These are phyloP conservation scores for Gymnodraco acuticeps DNA, from an alignment of 2,797 vertebrate species.

Conservation along the genomic window DNA sequence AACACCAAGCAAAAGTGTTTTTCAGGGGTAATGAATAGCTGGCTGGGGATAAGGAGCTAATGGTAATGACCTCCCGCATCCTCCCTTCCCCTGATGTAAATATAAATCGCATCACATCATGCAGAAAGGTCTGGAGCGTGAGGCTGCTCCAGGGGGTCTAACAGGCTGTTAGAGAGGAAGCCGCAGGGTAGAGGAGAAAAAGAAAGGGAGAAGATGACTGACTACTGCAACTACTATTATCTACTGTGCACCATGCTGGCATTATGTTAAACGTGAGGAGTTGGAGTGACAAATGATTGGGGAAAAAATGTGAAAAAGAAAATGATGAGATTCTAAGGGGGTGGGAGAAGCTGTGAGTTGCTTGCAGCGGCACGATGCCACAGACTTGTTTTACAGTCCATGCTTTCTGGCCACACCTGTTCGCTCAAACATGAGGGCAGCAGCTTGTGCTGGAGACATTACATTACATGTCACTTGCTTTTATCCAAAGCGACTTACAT, in stretches of 20 bases:
- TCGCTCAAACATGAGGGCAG: slow-evolving; percentile 54
- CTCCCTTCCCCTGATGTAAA: slow-evolving; percentile 25
- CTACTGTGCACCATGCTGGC: slow-evolving; percentile 50
- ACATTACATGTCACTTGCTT: too few relatives aligned
- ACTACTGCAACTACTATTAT: slow-evolving; percentile 12
- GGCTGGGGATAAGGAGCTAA: slow-evolving; percentile 20
- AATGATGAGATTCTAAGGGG: slow-evolving; percentile 36
- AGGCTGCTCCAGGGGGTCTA: slow-evolving; percentile 37
- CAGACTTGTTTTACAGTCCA: slow-evolving; percentile 57
- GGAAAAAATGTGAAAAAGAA: neutral
- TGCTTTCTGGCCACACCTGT: slow-evolving; percentile 76
- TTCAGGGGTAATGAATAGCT: slow-evolving; percentile 24
- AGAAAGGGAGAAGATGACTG: slow-evolving; percentile 11
- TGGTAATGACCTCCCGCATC: slow-evolving; percentile 16
- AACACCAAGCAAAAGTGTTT: slow-evolving; percentile 38
- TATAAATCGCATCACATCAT: slow-evolving; percentile 54
- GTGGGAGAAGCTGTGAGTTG: slow-evolving; percentile 25
- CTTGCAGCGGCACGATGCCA: slow-evolving; percentile 57
- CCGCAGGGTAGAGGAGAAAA: slow-evolving; percentile 1
- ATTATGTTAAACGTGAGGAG: slow-evolving; percentile 2
- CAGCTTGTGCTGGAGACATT: slow-evolving; percentile 59
- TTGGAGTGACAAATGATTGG: slow-evolving; percentile 25
- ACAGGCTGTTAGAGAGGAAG: slow-evolving; percentile 36
- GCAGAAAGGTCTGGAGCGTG: slow-evolving; percentile 42
- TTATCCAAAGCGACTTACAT: too few relatives aligned